Base-by-base conservation (phyloP, 1,140 invertebrate species). In the Cyclina sinensis region DNA sequence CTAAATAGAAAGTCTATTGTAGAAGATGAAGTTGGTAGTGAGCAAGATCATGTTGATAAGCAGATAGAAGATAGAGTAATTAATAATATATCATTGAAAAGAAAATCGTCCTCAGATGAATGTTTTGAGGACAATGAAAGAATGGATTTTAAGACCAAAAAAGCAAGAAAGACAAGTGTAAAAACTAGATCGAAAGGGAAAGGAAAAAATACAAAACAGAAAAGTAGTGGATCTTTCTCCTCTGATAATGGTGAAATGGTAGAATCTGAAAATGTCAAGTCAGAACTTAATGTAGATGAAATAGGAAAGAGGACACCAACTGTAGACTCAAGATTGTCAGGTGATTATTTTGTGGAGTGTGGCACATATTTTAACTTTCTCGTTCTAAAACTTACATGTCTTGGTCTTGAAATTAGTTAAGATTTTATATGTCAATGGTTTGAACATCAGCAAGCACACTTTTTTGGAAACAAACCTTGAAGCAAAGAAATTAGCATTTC, bases 41-140 rank as follows among this genome's bases (percentile, higher is more conserved):
- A 73, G n/a, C 5, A 37, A 9, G 14, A 43, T 7, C 43, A 43
- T 43, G 43, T 43, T 43, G 14, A 43, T 7, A 43, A 43, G 43
- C 14, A 14, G 43, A 43, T 43, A 43, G 43, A 4, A 43, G 14
- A 43, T 43, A 14, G 14, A 7, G 43, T 14, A 43, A 43, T 14
- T 7, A 37, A 37, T 39, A 37, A 37, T 37, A 18, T 27, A 46
- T 21, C 24, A 48, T 21, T 27, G 18, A 86, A 86, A 39, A 59
- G 84, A 46, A 86, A 76, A 46, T 86, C 84, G 3, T 78, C 84
- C 27, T 74, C 70, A 30, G 73, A 76, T 30, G 84, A 84, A 9
- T 16, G 11, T 27, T 32, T 57, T 4, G 54, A 5, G 24, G 54
- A 70, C 3, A 21, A 76, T 46, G 3, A 18, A 51, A 43, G 39